Evolutionary conservation across 2,888 invertebrate species (phyloP).

Genomic region (Linnaemya vulpina): DNA sequence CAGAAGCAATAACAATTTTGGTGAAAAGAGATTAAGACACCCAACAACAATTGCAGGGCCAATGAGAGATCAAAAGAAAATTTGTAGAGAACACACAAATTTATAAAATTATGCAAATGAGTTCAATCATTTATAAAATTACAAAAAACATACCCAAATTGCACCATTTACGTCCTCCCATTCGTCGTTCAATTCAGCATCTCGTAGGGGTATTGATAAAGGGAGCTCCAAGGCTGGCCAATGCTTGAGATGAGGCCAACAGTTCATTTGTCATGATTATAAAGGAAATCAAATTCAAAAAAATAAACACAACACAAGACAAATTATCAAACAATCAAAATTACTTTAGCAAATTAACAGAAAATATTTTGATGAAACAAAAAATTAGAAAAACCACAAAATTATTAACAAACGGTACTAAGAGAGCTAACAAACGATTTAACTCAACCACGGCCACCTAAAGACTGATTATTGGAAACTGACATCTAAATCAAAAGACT

Average conservation of each 20-base stretch:
- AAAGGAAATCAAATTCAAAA: slow-evolving; percentile 17
- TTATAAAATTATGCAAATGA: slow-evolving; percentile 6
- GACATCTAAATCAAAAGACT: too few relatives aligned
- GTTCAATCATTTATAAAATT: slow-evolving; percentile 2
- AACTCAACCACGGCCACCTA: too few relatives aligned
- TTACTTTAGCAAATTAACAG: too few relatives aligned
- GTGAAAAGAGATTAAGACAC: neutral
- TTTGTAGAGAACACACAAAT: slow-evolving; percentile 3
- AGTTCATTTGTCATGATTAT: slow-evolving; percentile 54
- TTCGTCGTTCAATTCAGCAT: slow-evolving; percentile 79
- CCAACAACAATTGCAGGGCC: slow-evolving; percentile 22
- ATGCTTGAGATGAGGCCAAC: slow-evolving; percentile 71
- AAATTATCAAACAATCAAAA: neutral
- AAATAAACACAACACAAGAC: slow-evolving; percentile 34
- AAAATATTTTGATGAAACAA: too few relatives aligned
- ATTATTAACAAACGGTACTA: too few relatives aligned
- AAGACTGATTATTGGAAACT: too few relatives aligned
- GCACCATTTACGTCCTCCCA: slow-evolving; percentile 79
- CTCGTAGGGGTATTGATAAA: slow-evolving; percentile 78
- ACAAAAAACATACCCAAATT: slow-evolving; percentile 80
- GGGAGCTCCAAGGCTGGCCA: slow-evolving; percentile 75
- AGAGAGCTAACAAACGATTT: too few relatives aligned
- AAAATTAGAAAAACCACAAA: too few relatives aligned
- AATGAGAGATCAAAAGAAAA: neutral
- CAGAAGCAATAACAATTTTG: slow-evolving; percentile 30